phyloP scores from a whole-genome alignment of 2,113 vertebrate genomes.

The Phodopus roborovskii region DNA sequence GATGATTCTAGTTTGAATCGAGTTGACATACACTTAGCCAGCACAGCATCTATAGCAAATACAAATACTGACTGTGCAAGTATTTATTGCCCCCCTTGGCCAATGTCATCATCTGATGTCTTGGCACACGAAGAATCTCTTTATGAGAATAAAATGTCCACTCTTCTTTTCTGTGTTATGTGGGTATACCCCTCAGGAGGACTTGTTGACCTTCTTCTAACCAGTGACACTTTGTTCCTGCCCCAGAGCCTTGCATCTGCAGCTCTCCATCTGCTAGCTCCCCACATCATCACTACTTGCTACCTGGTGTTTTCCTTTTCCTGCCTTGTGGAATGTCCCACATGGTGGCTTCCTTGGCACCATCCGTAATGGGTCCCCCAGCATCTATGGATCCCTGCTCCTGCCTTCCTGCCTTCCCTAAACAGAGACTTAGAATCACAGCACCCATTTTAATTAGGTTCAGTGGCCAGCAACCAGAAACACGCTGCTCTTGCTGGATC shows the following conservation, averaged over 20 bases:
- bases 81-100: accelerated
- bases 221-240: background rate
- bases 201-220: background rate
- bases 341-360: background rate
- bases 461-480: background rate
- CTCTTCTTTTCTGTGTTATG: too few species aligned
- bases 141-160: background rate
- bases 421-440: background rate
- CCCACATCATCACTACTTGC: background rate
- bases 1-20: background rate
- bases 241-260: background rate
- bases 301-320: background rate
- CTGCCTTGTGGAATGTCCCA: background rate
- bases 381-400: background rate
- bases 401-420: background rate
- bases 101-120: background rate
- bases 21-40: background rate
- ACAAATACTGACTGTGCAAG: background rate
- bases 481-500: too few species aligned
- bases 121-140: background rate
- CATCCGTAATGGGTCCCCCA: background rate
- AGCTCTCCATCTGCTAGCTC: background rate
- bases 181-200: background rate
- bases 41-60: background rate
- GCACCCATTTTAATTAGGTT: background rate